Evolutionary conservation across 2,113 vertebrate species (phyloP).

Genomic region (Casuarius casuarius): DNA sequence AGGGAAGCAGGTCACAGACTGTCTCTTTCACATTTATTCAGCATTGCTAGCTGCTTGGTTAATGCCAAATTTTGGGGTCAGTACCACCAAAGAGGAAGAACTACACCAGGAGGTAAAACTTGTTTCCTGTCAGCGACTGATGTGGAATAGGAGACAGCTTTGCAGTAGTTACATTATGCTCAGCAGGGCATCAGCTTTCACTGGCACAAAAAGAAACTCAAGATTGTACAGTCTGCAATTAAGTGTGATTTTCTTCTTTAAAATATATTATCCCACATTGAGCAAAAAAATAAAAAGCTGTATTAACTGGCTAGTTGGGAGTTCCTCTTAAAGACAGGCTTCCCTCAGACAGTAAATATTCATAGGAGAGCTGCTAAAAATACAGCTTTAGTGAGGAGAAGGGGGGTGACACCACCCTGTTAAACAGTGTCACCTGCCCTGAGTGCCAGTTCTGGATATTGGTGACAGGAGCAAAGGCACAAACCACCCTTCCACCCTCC

Average conservation of each 20-base stretch:
- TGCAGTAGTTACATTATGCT: neutral
- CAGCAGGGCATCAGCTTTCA: neutral
- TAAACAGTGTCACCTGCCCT: neutral
- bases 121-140: neutral
- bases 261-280: neutral
- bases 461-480: neutral
- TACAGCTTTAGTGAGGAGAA: neutral
- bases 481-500: neutral
- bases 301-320: rapidly evolving
- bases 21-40: neutral
- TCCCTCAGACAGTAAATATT: neutral
- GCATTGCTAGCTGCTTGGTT: neutral
- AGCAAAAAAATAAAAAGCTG: no score
- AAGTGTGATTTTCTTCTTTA: neutral
- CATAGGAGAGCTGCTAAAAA: neutral
- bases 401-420: rapidly evolving
- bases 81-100: neutral
- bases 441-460: neutral
- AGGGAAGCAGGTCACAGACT: neutral
- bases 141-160: neutral
- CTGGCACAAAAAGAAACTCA: neutral
- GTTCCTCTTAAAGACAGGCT: neutral
- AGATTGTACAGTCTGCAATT: neutral
- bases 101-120: neutral
- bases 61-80: neutral